A percentile compares a stretch with the other conserved stretches of the same genome.
phyloP scores from a whole-genome alignment of 2,888 invertebrate species.

The Acronicta leporina region DNA sequence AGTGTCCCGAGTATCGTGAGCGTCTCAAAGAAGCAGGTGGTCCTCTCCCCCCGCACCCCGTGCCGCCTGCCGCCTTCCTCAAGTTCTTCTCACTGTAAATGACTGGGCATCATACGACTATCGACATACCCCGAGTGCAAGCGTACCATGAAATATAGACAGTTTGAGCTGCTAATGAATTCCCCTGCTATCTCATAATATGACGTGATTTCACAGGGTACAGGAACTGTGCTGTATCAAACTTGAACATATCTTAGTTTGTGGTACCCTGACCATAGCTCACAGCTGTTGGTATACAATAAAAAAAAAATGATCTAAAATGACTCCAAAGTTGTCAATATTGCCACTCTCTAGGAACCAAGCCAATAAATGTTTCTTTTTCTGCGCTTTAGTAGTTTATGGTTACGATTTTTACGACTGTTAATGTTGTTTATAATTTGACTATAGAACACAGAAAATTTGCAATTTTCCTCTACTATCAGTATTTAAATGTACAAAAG shows the following conservation, averaged over 20 bases:
- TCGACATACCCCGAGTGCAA: constrained; percentile 2
- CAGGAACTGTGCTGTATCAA: constrained; percentile 1
- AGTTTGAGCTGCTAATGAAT: background rate
- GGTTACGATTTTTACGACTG: constrained; percentile 2
- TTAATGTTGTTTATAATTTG: background rate
- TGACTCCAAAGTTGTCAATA: background rate
- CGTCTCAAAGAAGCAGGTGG: constrained; percentile 94
- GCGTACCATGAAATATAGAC: constrained; percentile 2
- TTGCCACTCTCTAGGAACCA: constrained; percentile 1
- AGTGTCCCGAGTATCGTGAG: constrained; percentile 95
- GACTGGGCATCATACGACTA: constrained; percentile 10
- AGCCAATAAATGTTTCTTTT: background rate
- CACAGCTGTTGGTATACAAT: too few relatives aligned
- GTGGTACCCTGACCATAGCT: too few relatives aligned
- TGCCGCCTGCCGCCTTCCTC: constrained; percentile 96
- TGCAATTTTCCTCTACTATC: constrained; percentile 17
- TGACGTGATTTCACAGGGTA: constrained; percentile 3
- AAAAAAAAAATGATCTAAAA: constrained; percentile 6
- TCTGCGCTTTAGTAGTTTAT: background rate
- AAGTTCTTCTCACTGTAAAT: constrained; percentile 96
- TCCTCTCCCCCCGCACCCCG: constrained; percentile 93
- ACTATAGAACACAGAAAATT: constrained; percentile 2
- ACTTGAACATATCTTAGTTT: constrained; percentile 1
- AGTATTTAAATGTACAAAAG: constrained; percentile 26
- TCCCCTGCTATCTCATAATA: background rate